Conservation (phyloP, 2,888 invertebrate species). For the Fragum fragum region DNA sequence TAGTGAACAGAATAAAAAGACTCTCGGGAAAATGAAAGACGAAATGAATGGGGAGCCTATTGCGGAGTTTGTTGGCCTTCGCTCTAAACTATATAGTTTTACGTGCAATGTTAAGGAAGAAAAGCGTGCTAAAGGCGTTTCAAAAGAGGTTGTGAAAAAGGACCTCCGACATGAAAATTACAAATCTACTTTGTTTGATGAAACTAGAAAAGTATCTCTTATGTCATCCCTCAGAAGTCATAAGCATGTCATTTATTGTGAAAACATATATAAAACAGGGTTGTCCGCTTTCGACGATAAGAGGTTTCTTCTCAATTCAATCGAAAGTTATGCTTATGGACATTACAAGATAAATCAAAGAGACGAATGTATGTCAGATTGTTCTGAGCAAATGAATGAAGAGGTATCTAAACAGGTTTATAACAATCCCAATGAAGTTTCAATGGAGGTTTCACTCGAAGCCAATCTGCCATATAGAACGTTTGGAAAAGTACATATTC, state of each 20-base stretch:
- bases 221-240: conserved; percentile 56
- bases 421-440: background rate
- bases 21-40: conserved; percentile 82
- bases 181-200: conserved; percentile 49
- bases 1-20: conserved; percentile 75
- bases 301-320: conserved; percentile 52
- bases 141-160: conserved; percentile 58
- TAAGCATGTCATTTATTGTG: conserved; percentile 53
- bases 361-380: background rate
- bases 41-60: conserved; percentile 75
- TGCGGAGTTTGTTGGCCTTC: conserved; percentile 76
- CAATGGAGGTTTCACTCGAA: conserved; percentile 2
- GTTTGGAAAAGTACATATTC: background rate
- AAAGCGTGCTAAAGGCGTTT: conserved; percentile 63
- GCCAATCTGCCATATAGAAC: background rate
- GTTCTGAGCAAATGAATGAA: conserved; percentile 4
- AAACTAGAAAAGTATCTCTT: conserved; percentile 45
- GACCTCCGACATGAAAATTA: conserved; percentile 56
- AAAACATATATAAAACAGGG: conserved; percentile 55
- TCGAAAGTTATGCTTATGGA: conserved; percentile 57
- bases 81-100: conserved; percentile 53
- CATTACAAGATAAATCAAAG: conserved; percentile 29
- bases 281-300: conserved; percentile 65
- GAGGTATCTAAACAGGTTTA: background rate
- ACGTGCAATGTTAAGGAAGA: conserved; percentile 44